A percentile compares a stretch with the other conserved stretches of the same genome.
phyloP scores from a whole-genome alignment of 2,113 vertebrate genomes.

The Brienomyrus longianalis region DNA sequence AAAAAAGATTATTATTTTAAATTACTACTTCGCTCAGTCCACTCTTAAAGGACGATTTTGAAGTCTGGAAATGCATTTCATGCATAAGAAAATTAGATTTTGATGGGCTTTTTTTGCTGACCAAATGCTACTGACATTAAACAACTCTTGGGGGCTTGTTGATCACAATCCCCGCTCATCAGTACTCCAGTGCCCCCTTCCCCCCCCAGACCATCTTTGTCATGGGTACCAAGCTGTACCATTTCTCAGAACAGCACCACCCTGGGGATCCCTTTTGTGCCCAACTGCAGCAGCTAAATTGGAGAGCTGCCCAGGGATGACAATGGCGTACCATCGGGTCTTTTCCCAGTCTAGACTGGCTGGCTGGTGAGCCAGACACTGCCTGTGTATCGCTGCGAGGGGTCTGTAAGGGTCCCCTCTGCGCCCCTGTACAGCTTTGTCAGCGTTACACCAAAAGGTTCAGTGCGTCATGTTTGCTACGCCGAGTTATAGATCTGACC shows the following conservation, averaged over 20 bases:
- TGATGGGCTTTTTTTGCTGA: not conserved
- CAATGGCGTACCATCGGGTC: slow-evolving; percentile 6
- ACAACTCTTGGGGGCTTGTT: not conserved
- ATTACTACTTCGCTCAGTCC: not conserved
- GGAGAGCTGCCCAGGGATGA: slow-evolving; percentile 19
- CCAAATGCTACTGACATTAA: not conserved
- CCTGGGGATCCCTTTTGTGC: slow-evolving; percentile 15
- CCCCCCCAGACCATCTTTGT: slow-evolving; percentile 9
- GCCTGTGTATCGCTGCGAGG: not conserved
- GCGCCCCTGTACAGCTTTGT: not conserved
- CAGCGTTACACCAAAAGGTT: not conserved
- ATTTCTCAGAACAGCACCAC: not conserved
- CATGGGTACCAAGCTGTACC: slow-evolving; percentile 15
- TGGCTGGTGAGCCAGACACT: not conserved
- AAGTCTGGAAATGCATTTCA: not conserved
- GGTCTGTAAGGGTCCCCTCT: not conserved
- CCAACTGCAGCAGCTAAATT: slow-evolving; percentile 1
- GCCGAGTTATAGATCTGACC: not conserved
- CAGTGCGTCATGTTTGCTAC: not conserved
- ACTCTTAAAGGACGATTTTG: not conserved
- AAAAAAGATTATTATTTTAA: not conserved
- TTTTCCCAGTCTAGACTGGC: slow-evolving; percentile 23
- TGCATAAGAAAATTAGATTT: not conserved
- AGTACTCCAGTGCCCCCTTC: not conserved
- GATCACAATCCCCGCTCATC: not conserved